Percentiles rank a stretch among this genome's conserved stretches.
These are phyloP conservation scores for Sebastolobus altivelis DNA, from an alignment of 2,797 vertebrate species.

Conservation along the genomic window DNA sequence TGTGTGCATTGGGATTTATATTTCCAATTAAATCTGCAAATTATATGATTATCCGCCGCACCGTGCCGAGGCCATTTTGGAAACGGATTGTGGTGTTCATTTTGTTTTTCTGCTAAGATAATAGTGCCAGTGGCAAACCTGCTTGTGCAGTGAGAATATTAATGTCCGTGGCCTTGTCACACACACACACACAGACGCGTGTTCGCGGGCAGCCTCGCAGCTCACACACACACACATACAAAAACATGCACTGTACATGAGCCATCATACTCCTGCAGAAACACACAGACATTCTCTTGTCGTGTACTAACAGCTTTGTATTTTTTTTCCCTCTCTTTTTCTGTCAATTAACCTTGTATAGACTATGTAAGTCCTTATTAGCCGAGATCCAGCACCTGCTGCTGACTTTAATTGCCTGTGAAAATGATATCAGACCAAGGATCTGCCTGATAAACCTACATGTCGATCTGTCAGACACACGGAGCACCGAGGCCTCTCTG, in stretches of 20 bases:
- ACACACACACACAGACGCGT: conserved; percentile 44
- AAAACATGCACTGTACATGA: conserved; percentile 17
- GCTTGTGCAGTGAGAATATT: conserved; percentile 79
- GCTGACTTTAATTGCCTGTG: conserved; percentile 79
- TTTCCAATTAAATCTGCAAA: conserved; percentile 90
- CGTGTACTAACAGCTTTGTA: conserved; percentile 33
- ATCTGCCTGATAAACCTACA: conserved; percentile 80
- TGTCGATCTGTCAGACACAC: conserved; percentile 72
- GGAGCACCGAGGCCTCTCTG: conserved; percentile 50
- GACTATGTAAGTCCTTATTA: conserved; percentile 73
- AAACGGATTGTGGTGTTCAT: conserved; percentile 78
- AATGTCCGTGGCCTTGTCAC: conserved; percentile 67
- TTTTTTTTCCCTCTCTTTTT: conserved; percentile 32
- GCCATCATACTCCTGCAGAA: conserved; percentile 33
- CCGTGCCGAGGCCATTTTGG: conserved; percentile 82
- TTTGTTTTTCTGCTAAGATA: conserved; percentile 81
- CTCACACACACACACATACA: conserved; percentile 1
- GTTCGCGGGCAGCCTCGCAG: conserved; percentile 8
- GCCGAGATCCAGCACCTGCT: conserved; percentile 70
- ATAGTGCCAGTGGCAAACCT: conserved; percentile 79
- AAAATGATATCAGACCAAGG: conserved; percentile 77
- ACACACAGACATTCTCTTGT: conserved; percentile 27
- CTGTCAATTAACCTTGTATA: conserved; percentile 73
- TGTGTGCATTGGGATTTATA: conserved; percentile 86
- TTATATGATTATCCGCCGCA: conserved; percentile 87